Percentiles rank a stretch among this genome's conserved stretches.
Conservation (phyloP, 2,797 vertebrate genomes). For the Onychomys leucogaster region DNA sequence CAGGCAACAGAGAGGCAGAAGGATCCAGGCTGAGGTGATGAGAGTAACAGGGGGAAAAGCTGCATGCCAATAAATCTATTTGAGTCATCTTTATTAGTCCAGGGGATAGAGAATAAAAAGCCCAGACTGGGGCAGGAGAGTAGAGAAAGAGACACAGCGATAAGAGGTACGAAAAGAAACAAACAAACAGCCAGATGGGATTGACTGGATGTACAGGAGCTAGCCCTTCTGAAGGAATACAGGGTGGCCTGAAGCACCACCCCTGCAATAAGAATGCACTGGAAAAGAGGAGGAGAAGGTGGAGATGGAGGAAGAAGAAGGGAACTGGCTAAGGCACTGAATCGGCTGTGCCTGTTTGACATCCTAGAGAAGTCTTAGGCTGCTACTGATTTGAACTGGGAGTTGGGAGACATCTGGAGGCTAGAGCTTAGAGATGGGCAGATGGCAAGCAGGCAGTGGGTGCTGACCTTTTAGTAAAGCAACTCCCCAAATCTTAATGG, state of each 20-base stretch:
- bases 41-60: not conserved
- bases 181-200: not conserved
- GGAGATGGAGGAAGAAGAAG: not conserved
- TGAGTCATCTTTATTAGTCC: not conserved
- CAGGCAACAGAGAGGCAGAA: not conserved
- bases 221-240: not conserved
- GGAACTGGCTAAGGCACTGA: not conserved
- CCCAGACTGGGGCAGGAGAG: not conserved
- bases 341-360: not conserved
- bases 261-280: not conserved
- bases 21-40: not conserved
- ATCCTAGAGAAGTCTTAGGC: not conserved
- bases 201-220: not conserved
- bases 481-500: not conserved
- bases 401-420: not conserved
- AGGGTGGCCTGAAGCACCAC: no score
- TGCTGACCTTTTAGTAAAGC: not conserved
- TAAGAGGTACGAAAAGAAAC: not conserved
- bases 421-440: not conserved
- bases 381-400: not conserved
- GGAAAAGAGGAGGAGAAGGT: not conserved
- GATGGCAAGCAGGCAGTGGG: no score
- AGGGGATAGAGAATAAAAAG: not conserved
- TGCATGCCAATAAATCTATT: not conserved
- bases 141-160: not conserved